These are phyloP conservation scores for Tyrophagus putrescentiae DNA, from an alignment of 1,140 invertebrate genomes.

Conservation along the genomic window DNA sequence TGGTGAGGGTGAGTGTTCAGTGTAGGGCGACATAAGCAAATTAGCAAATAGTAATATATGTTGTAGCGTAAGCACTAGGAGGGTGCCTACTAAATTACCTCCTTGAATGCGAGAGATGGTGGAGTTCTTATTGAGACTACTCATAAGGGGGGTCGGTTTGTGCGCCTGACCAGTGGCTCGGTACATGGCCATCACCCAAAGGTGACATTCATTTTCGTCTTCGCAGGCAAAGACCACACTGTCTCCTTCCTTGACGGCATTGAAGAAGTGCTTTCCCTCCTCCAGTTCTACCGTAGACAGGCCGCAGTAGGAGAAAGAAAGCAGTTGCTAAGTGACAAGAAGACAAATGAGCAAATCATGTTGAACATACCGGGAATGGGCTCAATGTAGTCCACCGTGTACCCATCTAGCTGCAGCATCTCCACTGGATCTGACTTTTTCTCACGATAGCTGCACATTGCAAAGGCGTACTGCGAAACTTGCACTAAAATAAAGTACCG, in stretches of 20 bases:
- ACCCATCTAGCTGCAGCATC: conserved; percentile 98
- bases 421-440: conserved; percentile 98
- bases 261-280: conserved; percentile 87
- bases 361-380: conserved; percentile 53
- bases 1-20: no score
- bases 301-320: neutral
- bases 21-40: conserved; percentile 10
- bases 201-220: conserved; percentile 92
- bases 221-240: conserved; percentile 90
- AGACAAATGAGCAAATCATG: neutral
- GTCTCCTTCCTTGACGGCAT: conserved; percentile 94
- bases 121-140: conserved; percentile 52
- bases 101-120: conserved; percentile 76
- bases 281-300: conserved; percentile 47
- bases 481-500: conserved; percentile 96
- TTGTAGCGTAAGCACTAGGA: neutral
- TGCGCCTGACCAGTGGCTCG: conserved; percentile 96
- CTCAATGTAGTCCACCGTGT: conserved; percentile 98
- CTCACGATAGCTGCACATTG: conserved; percentile 97
- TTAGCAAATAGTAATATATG: conserved; percentile 12
- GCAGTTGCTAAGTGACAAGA: neutral
- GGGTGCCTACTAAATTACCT: conserved; percentile 39
- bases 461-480: conserved; percentile 99
- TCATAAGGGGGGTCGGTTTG: conserved; percentile 76
- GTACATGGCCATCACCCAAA: conserved; percentile 98